These are phyloP conservation scores for Corvus hawaiiensis DNA, from an alignment of 2,113 vertebrate species.

Conservation along the genomic window DNA sequence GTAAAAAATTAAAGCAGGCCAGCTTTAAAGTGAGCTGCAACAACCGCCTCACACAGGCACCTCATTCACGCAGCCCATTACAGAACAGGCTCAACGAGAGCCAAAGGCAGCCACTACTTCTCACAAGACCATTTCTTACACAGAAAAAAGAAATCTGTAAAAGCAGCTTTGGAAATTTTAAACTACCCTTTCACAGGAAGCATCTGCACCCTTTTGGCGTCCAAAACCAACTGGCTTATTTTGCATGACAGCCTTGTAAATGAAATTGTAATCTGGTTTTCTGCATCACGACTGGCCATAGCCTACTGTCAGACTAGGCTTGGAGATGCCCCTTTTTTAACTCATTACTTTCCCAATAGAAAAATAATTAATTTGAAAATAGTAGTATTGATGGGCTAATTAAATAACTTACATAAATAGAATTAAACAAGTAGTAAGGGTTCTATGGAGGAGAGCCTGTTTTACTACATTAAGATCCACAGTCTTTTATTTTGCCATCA, in stretches of 20 bases:
- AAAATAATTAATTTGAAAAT: neutral
- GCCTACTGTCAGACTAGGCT: neutral
- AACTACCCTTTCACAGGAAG: neutral
- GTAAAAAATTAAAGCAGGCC: neutral
- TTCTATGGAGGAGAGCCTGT: neutral
- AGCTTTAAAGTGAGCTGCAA: neutral
- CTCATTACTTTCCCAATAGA: neutral
- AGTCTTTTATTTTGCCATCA: neutral
- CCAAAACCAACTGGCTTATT: neutral
- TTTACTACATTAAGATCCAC: neutral
- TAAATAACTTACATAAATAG: neutral
- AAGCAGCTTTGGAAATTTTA: neutral
- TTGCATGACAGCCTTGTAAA: neutral
- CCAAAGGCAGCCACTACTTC: neutral
- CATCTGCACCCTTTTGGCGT: neutral
- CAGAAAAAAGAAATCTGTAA: neutral
- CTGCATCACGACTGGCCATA: neutral
- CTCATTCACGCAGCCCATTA: rapidly evolving
- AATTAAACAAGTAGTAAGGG: neutral
- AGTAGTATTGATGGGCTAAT: neutral
- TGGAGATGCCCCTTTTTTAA: neutral
- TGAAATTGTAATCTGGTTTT: neutral
- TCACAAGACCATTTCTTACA: neutral
- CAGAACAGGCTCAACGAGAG: rapidly evolving
- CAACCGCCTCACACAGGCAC: neutral